phyloP scores from a whole-genome alignment of 2,113 vertebrate genomes.

The Girardinichthys multiradiatus region DNA sequence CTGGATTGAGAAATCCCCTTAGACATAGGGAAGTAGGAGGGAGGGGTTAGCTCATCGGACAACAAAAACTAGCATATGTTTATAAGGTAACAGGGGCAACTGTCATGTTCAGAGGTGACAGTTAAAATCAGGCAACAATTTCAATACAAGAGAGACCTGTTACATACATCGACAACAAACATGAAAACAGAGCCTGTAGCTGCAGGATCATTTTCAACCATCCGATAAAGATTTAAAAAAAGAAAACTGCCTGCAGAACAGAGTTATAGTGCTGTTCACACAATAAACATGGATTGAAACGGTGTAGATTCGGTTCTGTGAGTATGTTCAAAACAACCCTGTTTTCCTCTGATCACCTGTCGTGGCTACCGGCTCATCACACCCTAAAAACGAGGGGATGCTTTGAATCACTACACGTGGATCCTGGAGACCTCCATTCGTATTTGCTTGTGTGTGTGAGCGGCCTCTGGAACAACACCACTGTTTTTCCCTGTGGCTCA shows the following conservation, averaged over 20 bases:
- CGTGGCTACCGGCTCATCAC: slow-evolving; percentile 10
- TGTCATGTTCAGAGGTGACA: too few relatives aligned
- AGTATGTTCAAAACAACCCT: slow-evolving; percentile 62
- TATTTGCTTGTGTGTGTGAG: slow-evolving; percentile 27
- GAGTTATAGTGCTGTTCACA: background rate
- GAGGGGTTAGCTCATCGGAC: too few relatives aligned
- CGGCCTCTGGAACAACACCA: slow-evolving; percentile 46
- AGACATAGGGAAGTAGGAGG: too few relatives aligned
- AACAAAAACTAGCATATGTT: too few relatives aligned
- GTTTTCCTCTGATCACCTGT: slow-evolving; percentile 58
- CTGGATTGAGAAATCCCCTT: too few relatives aligned
- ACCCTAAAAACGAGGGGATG: slow-evolving; percentile 32
- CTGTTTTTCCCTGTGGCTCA: slow-evolving; percentile 53
- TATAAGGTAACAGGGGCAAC: too few relatives aligned
- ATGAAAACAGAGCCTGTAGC: too few relatives aligned
- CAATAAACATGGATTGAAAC: slow-evolving; percentile 15
- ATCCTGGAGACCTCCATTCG: background rate
- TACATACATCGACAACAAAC: too few relatives aligned
- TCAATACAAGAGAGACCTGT: too few relatives aligned
- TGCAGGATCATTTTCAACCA: background rate
- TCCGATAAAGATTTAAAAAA: slow-evolving; percentile 8
- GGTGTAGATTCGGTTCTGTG: slow-evolving; percentile 65
- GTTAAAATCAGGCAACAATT: too few relatives aligned
- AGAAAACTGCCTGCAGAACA: slow-evolving; percentile 11
- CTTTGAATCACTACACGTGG: slow-evolving; percentile 51